These are phyloP conservation scores for Kryptolebias marmoratus DNA, from an alignment of 2,113 vertebrate genomes.

Conservation along the genomic window DNA sequence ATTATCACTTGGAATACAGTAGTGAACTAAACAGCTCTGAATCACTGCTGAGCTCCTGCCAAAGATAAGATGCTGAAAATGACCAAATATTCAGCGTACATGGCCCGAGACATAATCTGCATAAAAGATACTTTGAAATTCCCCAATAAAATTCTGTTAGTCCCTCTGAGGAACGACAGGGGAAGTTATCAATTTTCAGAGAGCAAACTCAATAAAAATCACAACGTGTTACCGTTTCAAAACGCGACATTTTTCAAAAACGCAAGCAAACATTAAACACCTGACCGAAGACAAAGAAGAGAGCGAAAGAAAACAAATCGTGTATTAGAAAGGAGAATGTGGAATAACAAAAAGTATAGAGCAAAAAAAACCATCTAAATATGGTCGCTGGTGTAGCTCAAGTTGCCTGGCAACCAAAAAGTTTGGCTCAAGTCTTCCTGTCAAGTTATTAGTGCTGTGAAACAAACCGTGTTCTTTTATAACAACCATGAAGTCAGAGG, in stretches of 20 bases:
- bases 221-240: background rate
- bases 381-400: conserved; percentile 33
- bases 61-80: conserved; percentile 6
- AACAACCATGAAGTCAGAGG: conserved; percentile 27
- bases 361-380: conserved; percentile 50
- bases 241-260: background rate
- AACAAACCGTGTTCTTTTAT: conserved; percentile 60
- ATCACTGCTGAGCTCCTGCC: background rate
- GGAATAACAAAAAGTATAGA: conserved; percentile 14
- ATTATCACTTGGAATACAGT: conserved; percentile 37
- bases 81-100: background rate
- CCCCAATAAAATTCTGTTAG: background rate
- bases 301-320: background rate
- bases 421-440: conserved; percentile 53
- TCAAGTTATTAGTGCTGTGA: conserved; percentile 58
- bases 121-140: background rate
- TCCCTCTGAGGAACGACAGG: background rate
- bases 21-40: conserved; percentile 25
- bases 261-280: background rate
- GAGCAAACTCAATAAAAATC: background rate
- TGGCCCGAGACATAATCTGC: background rate
- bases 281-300: background rate
- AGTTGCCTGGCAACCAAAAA: conserved; percentile 69
- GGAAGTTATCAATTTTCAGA: too few species aligned
- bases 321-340: background rate